Percentiles rank a stretch among this genome's conserved stretches.
phyloP scores from a whole-genome alignment of 2,797 vertebrate genomes.

The Toxotes lorentzi region DNA sequence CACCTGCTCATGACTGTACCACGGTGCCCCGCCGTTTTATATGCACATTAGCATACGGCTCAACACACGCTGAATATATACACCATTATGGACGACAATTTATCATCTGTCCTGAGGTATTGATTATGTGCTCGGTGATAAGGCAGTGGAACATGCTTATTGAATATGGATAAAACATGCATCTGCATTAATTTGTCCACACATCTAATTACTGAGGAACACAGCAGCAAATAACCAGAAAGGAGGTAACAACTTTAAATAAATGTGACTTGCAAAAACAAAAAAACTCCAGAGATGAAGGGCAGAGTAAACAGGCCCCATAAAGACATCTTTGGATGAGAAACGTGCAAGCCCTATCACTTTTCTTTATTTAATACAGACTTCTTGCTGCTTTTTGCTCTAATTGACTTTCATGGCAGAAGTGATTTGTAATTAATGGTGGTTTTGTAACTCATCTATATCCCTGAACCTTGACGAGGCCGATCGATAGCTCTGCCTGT shows the following conservation, averaged over 20 bases:
- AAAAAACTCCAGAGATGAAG: slow-evolving; percentile 36
- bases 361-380: slow-evolving; percentile 75
- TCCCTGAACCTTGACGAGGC: slow-evolving; percentile 79
- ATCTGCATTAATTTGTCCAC: slow-evolving; percentile 64
- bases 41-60: slow-evolving; percentile 69
- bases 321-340: slow-evolving; percentile 48
- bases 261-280: slow-evolving; percentile 39
- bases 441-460: slow-evolving; percentile 84
- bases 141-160: slow-evolving; percentile 74
- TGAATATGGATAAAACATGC: slow-evolving; percentile 76
- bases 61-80: slow-evolving; percentile 71
- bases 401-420: slow-evolving; percentile 84
- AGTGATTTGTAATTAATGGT: slow-evolving; percentile 86
- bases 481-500: slow-evolving; percentile 81
- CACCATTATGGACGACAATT: slow-evolving; percentile 73
- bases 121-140: slow-evolving; percentile 72
- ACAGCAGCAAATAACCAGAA: slow-evolving; percentile 44
- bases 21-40: slow-evolving; percentile 51
- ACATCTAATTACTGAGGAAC: slow-evolving; percentile 66
- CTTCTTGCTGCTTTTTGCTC: slow-evolving; percentile 70
- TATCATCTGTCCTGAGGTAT: slow-evolving; percentile 76
- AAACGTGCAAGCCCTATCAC: slow-evolving; percentile 68
- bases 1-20: slow-evolving; percentile 73
- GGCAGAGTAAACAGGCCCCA: slow-evolving; percentile 25
- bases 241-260: slow-evolving; percentile 52